phyloP scores from a whole-genome alignment of 2,113 vertebrate genomes.

The Lucifuga dentata region DNA sequence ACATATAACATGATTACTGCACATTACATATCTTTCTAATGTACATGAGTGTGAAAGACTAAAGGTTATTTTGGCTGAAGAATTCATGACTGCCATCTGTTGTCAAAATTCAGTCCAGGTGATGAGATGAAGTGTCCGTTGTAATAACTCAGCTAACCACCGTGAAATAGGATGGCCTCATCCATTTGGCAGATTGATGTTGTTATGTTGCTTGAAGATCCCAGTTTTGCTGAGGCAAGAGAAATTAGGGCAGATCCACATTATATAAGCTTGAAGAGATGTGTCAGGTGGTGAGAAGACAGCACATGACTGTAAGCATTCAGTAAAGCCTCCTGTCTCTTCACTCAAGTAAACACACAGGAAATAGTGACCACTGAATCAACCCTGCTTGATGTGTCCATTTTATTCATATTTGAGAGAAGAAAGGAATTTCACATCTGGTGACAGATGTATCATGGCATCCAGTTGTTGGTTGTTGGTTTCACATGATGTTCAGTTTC shows the following conservation, averaged over 20 bases:
- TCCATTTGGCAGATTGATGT: conserved; percentile 62
- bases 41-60: conserved; percentile 7
- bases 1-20: conserved; percentile 14
- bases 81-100: no score
- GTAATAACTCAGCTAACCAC: conserved; percentile 28
- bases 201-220: conserved; percentile 65
- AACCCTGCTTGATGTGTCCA: conserved; percentile 19
- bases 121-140: conserved; percentile 20
- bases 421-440: conserved; percentile 53
- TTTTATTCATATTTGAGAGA: conserved; percentile 12
- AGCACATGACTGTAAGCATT: conserved; percentile 74
- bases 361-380: conserved; percentile 43
- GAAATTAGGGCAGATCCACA: conserved; percentile 83
- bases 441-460: conserved; percentile 47
- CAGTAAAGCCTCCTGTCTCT: conserved; percentile 68
- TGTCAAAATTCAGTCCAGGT: background rate
- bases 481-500: conserved; percentile 59
- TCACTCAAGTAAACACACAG: conserved; percentile 36
- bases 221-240: conserved; percentile 49
- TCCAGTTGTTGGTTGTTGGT: conserved; percentile 63
- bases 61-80: background rate
- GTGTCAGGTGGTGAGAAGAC: conserved; percentile 76
- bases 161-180: conserved; percentile 58
- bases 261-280: conserved; percentile 83
- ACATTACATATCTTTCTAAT: conserved; percentile 5